Evolutionary conservation across 2,888 invertebrate species (phyloP).

Genomic region (Drosophila prolongata): DNA sequence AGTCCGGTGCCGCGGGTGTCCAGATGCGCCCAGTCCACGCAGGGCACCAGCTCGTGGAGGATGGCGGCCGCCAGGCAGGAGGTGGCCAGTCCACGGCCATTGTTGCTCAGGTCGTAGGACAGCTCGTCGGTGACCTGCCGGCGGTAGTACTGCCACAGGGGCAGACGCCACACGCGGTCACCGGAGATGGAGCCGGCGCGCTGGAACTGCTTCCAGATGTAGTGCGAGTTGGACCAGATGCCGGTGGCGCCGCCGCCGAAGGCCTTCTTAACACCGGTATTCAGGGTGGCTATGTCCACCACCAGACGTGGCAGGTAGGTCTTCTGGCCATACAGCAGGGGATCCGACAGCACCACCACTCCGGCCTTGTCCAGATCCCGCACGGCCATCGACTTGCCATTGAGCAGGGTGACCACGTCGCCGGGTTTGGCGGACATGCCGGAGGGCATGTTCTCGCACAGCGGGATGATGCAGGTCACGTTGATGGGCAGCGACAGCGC

Average conservation of each 20-base stretch:
- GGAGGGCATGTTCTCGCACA: slow-evolving; percentile 86
- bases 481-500: slow-evolving; percentile 86
- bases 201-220: slow-evolving; percentile 85
- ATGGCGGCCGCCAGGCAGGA: slow-evolving; percentile 90
- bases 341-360: slow-evolving; percentile 92
- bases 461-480: slow-evolving; percentile 84
- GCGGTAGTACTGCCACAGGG: slow-evolving; percentile 85
- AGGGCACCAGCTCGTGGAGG: slow-evolving; percentile 88
- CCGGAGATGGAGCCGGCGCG: slow-evolving; percentile 86
- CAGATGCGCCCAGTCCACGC: slow-evolving; percentile 89
- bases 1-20: slow-evolving; percentile 90
- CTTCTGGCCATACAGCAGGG: slow-evolving; percentile 90
- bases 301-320: slow-evolving; percentile 86
- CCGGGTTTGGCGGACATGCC: slow-evolving; percentile 86
- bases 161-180: slow-evolving; percentile 88
- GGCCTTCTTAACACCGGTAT: slow-evolving; percentile 85
- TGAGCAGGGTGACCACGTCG: slow-evolving; percentile 84
- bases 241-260: slow-evolving; percentile 86
- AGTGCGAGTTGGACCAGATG: slow-evolving; percentile 86
- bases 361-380: slow-evolving; percentile 90
- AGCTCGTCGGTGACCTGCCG: slow-evolving; percentile 77
- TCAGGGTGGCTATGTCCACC: slow-evolving; percentile 87
- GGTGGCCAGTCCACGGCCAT: slow-evolving; percentile 86
- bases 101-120: slow-evolving; percentile 86
- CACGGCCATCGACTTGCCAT: slow-evolving; percentile 85